Conservation (phyloP, 2,888 invertebrate genomes). For the Lordiphosa andalusiaca region DNA sequence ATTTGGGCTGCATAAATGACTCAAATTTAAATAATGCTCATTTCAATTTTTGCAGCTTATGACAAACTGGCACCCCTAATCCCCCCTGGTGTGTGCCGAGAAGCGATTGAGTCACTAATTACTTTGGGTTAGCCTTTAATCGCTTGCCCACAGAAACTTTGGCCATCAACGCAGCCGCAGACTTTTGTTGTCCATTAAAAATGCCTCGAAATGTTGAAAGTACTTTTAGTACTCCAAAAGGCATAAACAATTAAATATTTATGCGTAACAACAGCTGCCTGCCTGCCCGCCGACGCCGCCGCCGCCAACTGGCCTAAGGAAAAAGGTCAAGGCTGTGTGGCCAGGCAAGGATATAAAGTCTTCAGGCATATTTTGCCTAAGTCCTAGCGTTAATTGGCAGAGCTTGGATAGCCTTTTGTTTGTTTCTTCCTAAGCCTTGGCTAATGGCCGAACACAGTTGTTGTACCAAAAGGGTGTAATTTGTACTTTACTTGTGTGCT, state of each 20-base stretch:
- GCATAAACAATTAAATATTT: conserved; percentile 74
- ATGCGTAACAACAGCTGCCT: conserved; percentile 31
- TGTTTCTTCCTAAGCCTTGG: conserved; percentile 38
- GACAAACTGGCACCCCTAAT: conserved; percentile 7
- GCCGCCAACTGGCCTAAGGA: conserved; percentile 48
- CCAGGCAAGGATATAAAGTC: conserved; percentile 29
- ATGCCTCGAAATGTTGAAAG: conserved; percentile 44
- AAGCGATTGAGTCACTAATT: conserved; percentile 74
- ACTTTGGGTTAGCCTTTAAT: conserved; percentile 67
- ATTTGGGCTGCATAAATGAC: conserved; percentile 38
- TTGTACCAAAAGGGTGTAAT: conserved; percentile 17
- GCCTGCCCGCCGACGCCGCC: conserved; percentile 12
- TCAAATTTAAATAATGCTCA: conserved; percentile 39
- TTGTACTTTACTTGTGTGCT: conserved; percentile 9
- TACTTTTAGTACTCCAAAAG: conserved; percentile 36
- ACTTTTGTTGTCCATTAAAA: conserved; percentile 63
- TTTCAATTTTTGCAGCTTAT: conserved; percentile 49
- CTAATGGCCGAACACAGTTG: conserved; percentile 61
- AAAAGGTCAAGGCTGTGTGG: conserved; percentile 70
- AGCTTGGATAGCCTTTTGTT: conserved; percentile 52
- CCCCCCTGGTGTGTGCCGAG: conserved; percentile 21
- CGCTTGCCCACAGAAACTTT: conserved; percentile 31
- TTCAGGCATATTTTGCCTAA: conserved; percentile 48
- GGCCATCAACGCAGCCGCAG: neutral
- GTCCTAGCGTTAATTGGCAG: conserved; percentile 66